phyloP scores from a whole-genome alignment of 2,797 vertebrate genomes.

The Fratercula arctica region DNA sequence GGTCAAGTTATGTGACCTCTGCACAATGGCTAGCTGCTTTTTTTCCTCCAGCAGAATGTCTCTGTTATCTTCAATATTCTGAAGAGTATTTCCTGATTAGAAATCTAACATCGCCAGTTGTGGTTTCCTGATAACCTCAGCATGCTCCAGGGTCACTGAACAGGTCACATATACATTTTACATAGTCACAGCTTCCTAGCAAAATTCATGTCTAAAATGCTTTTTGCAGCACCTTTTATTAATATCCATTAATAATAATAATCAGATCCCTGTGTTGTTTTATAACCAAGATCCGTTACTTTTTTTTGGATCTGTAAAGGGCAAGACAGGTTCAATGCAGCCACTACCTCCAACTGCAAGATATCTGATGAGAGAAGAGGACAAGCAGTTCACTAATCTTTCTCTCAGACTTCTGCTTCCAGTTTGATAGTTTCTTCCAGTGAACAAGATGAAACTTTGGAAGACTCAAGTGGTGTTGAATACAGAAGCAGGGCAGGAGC shows the following conservation, averaged over 20 bases:
- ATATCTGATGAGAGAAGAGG: not conserved
- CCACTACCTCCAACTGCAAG: not conserved
- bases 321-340: not conserved
- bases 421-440: not conserved
- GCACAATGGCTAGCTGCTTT: not conserved
- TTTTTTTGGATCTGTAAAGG: not conserved
- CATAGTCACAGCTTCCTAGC: not conserved
- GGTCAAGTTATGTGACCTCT: not conserved
- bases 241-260: not conserved
- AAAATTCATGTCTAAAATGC: not conserved
- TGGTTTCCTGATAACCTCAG: slow-evolving; percentile 4
- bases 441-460: not conserved
- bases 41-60: not conserved
- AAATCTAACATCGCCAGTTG: not conserved
- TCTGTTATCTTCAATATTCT: not conserved
- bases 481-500: not conserved
- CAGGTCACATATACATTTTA: not conserved
- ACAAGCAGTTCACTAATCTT: not conserved
- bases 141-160: not conserved
- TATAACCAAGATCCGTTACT: not conserved
- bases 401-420: not conserved
- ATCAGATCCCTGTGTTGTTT: not conserved
- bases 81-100: not conserved
- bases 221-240: not conserved
- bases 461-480: not conserved